phyloP scores from a whole-genome alignment of 1,140 invertebrate species.

The Aphelinus atriplicis region DNA sequence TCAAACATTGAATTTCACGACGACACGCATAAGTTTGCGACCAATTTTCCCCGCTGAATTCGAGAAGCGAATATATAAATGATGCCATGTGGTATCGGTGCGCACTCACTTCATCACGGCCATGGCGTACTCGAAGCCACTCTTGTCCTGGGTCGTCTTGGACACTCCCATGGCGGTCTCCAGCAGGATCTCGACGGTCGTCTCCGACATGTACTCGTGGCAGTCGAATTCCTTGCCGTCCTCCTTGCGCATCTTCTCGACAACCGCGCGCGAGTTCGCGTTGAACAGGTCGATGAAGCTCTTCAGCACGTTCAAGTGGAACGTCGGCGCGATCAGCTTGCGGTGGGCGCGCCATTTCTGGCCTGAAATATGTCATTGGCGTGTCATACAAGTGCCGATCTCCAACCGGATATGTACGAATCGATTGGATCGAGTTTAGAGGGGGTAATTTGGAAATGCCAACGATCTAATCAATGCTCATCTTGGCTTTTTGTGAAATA shows the following conservation, averaged over 20 bases:
- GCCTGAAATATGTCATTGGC: constrained; percentile 60
- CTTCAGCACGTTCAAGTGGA: constrained; percentile 85
- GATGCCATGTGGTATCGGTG: too few species aligned
- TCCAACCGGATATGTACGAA: too few species aligned
- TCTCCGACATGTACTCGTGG: constrained; percentile 86
- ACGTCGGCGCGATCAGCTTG: constrained; percentile 84
- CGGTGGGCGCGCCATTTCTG: constrained; percentile 83
- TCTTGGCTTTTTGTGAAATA: too few species aligned
- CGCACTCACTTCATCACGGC: constrained; percentile 78
- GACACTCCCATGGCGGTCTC: constrained; percentile 86
- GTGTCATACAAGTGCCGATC: too few species aligned
- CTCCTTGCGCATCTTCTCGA: constrained; percentile 74
- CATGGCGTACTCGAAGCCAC: constrained; percentile 83
- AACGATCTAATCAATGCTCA: too few species aligned
- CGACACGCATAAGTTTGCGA: too few species aligned
- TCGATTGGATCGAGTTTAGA: too few species aligned
- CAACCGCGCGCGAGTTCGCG: constrained; percentile 77
- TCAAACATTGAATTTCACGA: too few species aligned
- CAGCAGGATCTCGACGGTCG: constrained; percentile 82
- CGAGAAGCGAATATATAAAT: too few species aligned
- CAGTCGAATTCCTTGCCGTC: constrained; percentile 74
- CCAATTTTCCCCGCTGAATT: too few species aligned
- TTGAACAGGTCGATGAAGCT: constrained; percentile 85
- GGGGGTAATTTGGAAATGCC: too few species aligned
- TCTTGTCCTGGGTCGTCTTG: constrained; percentile 77